Conservation (phyloP, 2,113 vertebrate genomes). For the Eulacestoma nigropectus region DNA sequence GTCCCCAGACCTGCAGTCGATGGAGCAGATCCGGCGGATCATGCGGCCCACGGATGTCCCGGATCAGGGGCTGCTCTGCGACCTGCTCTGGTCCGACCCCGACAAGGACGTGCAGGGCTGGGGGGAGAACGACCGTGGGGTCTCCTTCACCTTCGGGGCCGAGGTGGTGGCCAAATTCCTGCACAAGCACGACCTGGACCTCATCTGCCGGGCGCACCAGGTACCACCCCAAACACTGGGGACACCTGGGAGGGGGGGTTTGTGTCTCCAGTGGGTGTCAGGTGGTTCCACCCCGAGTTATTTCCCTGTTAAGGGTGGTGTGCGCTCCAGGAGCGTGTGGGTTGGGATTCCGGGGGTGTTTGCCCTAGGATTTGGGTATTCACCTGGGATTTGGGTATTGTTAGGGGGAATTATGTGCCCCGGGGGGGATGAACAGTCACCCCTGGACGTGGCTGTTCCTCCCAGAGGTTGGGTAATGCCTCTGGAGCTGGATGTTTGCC, state of each 20-base stretch:
- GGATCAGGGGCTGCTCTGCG: conserved; percentile 93
- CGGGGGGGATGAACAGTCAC: not conserved
- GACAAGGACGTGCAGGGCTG: conserved; percentile 97
- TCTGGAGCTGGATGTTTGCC: not conserved
- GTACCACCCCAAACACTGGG: conserved; percentile 15
- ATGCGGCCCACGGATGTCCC: conserved; percentile 96
- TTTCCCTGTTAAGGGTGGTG: not conserved
- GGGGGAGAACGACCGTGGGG: conserved; percentile 93
- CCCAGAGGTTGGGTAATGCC: not conserved
- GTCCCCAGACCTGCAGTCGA: conserved; percentile 93
- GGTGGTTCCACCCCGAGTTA: accelerated
- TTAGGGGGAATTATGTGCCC: not conserved
- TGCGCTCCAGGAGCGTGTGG: not conserved
- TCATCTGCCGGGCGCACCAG: conserved; percentile 97
- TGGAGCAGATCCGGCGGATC: conserved; percentile 95
- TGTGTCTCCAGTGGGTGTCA: not conserved
- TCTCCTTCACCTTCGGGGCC: conserved; percentile 94
- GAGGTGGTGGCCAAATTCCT: conserved; percentile 96
- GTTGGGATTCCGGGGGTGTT: not conserved
- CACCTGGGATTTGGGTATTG: too few species aligned
- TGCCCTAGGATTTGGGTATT: not conserved
- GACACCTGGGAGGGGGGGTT: accelerated
- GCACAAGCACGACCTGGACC: conserved; percentile 96
- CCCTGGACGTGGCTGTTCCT: not conserved
- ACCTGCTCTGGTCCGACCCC: conserved; percentile 94